These are phyloP conservation scores for Griposia aprilina DNA, from an alignment of 2,888 invertebrate genomes.

Conservation along the genomic window DNA sequence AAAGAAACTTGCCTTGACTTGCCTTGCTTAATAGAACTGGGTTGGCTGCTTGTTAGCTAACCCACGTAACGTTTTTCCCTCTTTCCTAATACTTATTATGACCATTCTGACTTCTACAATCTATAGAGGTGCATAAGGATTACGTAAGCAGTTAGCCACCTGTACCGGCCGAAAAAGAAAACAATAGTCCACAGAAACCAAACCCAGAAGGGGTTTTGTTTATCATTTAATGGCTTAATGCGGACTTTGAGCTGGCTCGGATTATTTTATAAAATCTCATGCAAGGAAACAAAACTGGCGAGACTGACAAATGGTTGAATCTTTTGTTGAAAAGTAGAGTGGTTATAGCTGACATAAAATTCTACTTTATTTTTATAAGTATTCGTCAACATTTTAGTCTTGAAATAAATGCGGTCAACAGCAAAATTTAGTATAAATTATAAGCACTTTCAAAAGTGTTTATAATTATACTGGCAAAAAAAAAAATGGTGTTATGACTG, in stretches of 20 bases:
- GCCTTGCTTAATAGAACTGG: constrained; percentile 44
- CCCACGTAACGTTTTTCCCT: constrained; percentile 19
- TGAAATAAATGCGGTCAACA: constrained; percentile 10
- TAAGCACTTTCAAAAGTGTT: too few relatives aligned
- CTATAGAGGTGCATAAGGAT: not conserved
- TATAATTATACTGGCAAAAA: too few relatives aligned
- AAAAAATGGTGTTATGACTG: not conserved
- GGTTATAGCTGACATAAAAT: not conserved
- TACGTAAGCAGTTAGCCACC: not conserved
- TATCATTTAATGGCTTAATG: not conserved
- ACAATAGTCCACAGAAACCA: not conserved
- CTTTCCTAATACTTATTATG: constrained; percentile 21
- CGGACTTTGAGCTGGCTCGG: not conserved
- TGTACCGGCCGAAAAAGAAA: not conserved
- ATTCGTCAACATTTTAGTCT: not conserved
- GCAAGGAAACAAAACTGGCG: constrained; percentile 15
- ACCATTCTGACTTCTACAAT: constrained; percentile 8
- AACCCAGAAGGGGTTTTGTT: not conserved
- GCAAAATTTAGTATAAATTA: too few relatives aligned
- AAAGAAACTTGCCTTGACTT: too few relatives aligned
- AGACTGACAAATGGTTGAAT: constrained; percentile 18
- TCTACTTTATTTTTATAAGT: not conserved
- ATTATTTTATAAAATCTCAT: constrained; percentile 16
- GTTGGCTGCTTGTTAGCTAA: constrained; percentile 27
- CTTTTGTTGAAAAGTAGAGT: constrained; percentile 20